A percentile compares a stretch with the other conserved stretches of the same genome.
Conservation (phyloP, 2,888 invertebrate genomes). For the Nipponacmea schrenckii region DNA sequence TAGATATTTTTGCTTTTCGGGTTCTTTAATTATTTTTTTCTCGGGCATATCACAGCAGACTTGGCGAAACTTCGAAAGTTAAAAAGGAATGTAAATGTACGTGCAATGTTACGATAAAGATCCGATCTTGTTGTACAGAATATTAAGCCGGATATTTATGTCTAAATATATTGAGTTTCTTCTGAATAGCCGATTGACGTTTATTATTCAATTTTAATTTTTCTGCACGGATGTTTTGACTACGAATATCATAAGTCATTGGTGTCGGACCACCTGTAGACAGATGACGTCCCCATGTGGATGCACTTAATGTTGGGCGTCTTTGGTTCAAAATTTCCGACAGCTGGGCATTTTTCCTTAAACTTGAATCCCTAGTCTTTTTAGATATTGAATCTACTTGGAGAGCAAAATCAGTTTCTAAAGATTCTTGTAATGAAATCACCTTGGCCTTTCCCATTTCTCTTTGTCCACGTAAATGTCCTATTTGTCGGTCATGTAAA, state of each 20-base stretch:
- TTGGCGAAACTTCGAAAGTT: too few relatives aligned
- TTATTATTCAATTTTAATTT: background rate
- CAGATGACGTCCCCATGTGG: slow-evolving; percentile 47
- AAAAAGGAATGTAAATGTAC: too few relatives aligned
- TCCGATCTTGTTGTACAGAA: too few relatives aligned
- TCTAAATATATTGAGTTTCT: background rate
- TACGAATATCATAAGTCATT: slow-evolving; percentile 35
- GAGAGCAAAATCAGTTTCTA: background rate
- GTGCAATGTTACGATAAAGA: too few relatives aligned
- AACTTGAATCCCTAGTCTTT: background rate
- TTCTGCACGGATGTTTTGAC: slow-evolving; percentile 30
- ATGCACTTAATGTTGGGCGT: slow-evolving; percentile 43
- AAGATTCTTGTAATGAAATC: background rate
- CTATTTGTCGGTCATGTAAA: background rate
- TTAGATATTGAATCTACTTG: background rate
- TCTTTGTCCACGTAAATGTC: background rate
- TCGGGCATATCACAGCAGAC: too few relatives aligned
- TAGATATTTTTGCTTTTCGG: too few relatives aligned
- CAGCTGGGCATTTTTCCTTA: slow-evolving; percentile 33
- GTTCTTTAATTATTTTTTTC: too few relatives aligned
- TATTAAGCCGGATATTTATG: background rate
- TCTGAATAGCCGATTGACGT: background rate
- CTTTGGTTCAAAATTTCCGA: slow-evolving; percentile 47
- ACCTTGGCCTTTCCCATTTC: background rate
- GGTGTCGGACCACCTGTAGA: slow-evolving; percentile 32